Evolutionary conservation across 2,888 invertebrate species (phyloP), one percentile per base, ranked within the genome.

Genomic region (Eilema caniola): DNA sequence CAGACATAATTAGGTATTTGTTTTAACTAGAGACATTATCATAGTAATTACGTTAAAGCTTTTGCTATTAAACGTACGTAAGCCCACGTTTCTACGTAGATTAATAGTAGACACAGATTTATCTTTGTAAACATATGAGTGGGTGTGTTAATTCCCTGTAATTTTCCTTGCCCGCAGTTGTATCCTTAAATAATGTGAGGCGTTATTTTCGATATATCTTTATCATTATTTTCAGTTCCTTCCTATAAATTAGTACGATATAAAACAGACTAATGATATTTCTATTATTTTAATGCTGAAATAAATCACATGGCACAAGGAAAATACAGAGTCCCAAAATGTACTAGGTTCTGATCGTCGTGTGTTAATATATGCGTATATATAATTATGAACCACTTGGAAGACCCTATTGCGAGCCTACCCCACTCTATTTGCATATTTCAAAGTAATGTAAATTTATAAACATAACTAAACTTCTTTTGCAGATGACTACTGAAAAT

Each of bases 401-500:
- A 67, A 53, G 53, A 25, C 53, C 23, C n/a, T 31, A 53, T 62
- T 61, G 33, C 14, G n/a, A 28, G 25, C 20, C 10, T 47, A 23
- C 60, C 20, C 20, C 20, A 20, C 24, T 8, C 24, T 24, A 33
- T 69, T 70, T 66, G 56, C 56, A 70, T 70, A 70, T 59, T 59
- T 59, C 59, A 62, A 66, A 56, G 56, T 31, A 31, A 33, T 37
- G 60, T 62, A 57, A 57, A 23, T 25, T 65, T 23, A 24, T 14
- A 57, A n/a, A n/a, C n/a, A 57, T 24, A 41, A 16, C 24, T 10
- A 8, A 53, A n/a, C n/a, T 53, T 7, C 33, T 59, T 82, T 87
- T 79, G 66, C 82, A 91, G 92, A 90, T 80, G 76, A 88, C 89
- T 86, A 81, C 82, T 65, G 86, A 88, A 28, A 81, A 75, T 64